Base-by-base conservation (phyloP, 1,140 invertebrate species). In the Ceratosolen solmsi region DNA sequence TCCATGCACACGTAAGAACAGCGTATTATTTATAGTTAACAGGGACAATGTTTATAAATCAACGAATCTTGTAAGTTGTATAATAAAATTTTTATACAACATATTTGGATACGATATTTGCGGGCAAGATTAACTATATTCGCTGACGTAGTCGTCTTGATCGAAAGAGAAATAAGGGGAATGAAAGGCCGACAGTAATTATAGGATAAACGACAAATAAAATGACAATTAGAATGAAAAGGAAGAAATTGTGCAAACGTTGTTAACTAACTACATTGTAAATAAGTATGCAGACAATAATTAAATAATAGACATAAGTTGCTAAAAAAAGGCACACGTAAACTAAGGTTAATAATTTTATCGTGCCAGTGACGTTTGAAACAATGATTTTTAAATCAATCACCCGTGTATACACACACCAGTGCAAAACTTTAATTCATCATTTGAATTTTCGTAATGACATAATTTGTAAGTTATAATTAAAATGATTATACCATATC, bases 261-360 rank as follows among this genome's bases (percentile, higher is more conserved):
- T 49, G 5, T 41, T 17, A 49, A 72, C 38, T 72, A 72, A 72
- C 70, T 72, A 72, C 38, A 22, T 7, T 77, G 8, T 63, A 46
- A 46, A 30, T 38, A 58, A 58, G 17, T 54, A 56, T 58, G 51
- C 51, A 68, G 38, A 68, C 20, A 68, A 38, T 68, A 68, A 38
- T 68, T 9, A 68, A 68, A 68, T 38, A 38, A 11, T 68, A 11
- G 15, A 22, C 63, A 68, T 1, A 68, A 20, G 33, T 3, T 38
- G 33, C 8, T n/a, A 2, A 68, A 0, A 63, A 63, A 38, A 36
- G 15, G 33, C 27, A 38, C 63, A n/a, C 63, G 36, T 38, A 38
- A 22, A n/a, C 5, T 38, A 38, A 68, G 63, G 33, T 68, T 68
- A 38, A 68, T 22, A 38, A 68, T 68, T 38, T 8, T 38, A 8